Base-by-base conservation (phyloP, 2,888 invertebrate species). In the Drosophila antonietae region DNA sequence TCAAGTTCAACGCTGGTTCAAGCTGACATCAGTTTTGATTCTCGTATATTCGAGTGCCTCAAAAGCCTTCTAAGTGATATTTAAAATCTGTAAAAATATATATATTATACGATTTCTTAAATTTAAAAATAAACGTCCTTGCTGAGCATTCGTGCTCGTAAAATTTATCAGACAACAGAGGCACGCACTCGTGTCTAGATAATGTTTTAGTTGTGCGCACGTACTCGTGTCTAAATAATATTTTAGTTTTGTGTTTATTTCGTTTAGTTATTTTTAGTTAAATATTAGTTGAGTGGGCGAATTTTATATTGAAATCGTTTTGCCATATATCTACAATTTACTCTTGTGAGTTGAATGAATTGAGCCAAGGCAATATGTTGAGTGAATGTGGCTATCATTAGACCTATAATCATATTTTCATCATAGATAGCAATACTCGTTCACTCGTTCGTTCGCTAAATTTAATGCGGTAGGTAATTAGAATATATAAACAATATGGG, bases 91-190 rank as follows among this genome's bases (percentile, higher is more conserved):
- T 55, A 43, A 9, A 58, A 14, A 51, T 14, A 41, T 39, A 20
- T 35, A 18, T 52, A 28, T 23, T 39, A 9, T 23, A 53, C 31
- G 53, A 52, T 60, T 41, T 57, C 9, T 15, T 39, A 23, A 53
- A 46, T 44, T 62, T 80, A 64, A 77, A 83, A 90, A 84, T 90
- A 90, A 85, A 90, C 84, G 90, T 78, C 91, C 90, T 90, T 91
- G 90, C 68, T 55, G 68, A 79, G 73, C 69, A 78, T 62, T 78
- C 77, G 63, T 59, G 60, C 68, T 56, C 58, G 59, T 41, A 51
- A 78, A 57, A 74, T 79, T 69, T 70, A 78, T 73, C 64, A 52
- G 57, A 59, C 73, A 68, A 28, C 61, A 51, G 28, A 35, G 60
- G 52, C 75, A 68, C 63, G 64, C 53, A 59, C 60, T 60, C 43